Base-by-base conservation (phyloP, 2,797 vertebrate genomes). In the Picus viridis region DNA sequence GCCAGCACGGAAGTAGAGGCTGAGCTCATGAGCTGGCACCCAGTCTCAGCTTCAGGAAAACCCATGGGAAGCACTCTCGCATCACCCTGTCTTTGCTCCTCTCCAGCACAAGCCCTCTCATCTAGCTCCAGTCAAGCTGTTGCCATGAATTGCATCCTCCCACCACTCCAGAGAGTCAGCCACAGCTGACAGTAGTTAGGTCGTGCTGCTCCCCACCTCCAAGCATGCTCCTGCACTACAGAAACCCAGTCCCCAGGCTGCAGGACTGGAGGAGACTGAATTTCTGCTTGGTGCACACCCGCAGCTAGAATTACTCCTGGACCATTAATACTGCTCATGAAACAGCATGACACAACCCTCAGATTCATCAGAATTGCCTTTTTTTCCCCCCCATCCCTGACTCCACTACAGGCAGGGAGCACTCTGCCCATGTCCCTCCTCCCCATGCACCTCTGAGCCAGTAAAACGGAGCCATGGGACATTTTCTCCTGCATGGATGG, bases 331-430 rank as follows among this genome's bases (percentile, higher is more conserved):
- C 32, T 0, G 1, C 63, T 69, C 94, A 56, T 7, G 9, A 92
- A 90, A 88, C 77, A 92, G 65, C 72, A 43, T 0, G 22, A 77
- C 45, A 16, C 58, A 62, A 84, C 64, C 78, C 80, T 81, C 74
- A 17, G 39, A 36, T 88, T 65, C 80, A 79, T 49, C 61, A 79
- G 49, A 82, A 67, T 4, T 59, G 64, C 23, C 22, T 4, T 32
- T 54, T 71, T 4, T 4, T 2, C 36, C 39, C 39, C 62, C 51
- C 51, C 71, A 94, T 86, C 83, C 53, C 54, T 7, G n/a, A 63
- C 34, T 78, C 7, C 72, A 49, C 81, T 53, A 34, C 1, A 0
- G 45, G 41, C 1, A 0, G 45, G 41, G 47, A 56, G 2, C 3
- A 0, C 64, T 70, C 53, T 45, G 64, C 26, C 3, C 0, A 3